Percentiles rank a stretch among this genome's conserved stretches.
These are phyloP conservation scores for Tapera naevia DNA, from an alignment of 2,797 vertebrate genomes.

Conservation along the genomic window DNA sequence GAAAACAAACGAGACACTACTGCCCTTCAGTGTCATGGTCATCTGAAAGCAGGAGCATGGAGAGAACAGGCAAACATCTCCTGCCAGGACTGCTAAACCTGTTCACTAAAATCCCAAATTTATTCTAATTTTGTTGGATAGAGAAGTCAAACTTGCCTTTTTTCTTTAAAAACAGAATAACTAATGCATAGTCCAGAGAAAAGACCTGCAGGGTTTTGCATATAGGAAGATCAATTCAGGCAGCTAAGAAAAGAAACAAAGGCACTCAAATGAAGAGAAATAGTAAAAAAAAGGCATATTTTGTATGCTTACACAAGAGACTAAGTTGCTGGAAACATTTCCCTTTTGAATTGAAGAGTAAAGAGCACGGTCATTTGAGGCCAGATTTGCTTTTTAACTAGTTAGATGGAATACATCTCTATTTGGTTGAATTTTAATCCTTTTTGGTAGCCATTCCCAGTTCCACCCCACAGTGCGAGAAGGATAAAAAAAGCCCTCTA, in stretches of 20 bases:
- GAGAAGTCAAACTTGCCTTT: not conserved
- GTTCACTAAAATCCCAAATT: not conserved
- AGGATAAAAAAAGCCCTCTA: rapidly evolving
- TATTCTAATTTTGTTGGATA: not conserved
- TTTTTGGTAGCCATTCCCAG: not conserved
- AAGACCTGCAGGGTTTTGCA: not conserved
- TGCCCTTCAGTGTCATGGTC: not conserved
- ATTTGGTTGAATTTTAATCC: not conserved
- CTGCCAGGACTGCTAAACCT: not conserved
- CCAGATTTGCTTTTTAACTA: not conserved
- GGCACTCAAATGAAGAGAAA: not conserved
- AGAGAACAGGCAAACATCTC: not conserved
- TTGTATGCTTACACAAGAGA: not conserved
- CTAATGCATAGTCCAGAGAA: not conserved
- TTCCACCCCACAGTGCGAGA: not conserved
- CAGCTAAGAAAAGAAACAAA: slow-evolving; percentile 6
- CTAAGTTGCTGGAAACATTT: not conserved
- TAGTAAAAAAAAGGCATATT: not conserved
- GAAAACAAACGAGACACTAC: not conserved
- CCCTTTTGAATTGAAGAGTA: not conserved
- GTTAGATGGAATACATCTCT: not conserved
- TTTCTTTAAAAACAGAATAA: not conserved
- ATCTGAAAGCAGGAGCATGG: not conserved
- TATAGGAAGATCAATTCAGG: not conserved
- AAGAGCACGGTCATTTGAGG: not conserved